Evolutionary conservation across 2,113 vertebrate species (phyloP).

Genomic region (Peromyscus polionotus): DNA sequence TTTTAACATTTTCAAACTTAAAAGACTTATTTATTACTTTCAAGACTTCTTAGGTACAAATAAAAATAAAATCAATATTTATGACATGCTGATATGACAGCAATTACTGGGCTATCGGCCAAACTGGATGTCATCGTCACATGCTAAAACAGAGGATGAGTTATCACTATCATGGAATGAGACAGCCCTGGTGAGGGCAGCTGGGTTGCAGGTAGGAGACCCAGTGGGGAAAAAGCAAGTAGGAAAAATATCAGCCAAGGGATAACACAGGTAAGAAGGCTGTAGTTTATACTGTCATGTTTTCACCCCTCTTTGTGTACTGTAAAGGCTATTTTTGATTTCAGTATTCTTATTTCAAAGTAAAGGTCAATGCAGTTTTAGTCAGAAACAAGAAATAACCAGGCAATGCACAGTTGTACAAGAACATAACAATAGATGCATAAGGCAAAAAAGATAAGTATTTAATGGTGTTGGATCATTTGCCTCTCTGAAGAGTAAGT

Average conservation of each 20-base stretch:
- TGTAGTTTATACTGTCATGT: neutral
- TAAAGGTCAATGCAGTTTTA: too few species aligned
- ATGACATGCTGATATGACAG: neutral
- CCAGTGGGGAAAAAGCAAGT: neutral
- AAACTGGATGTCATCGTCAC: neutral
- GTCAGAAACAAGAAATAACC: neutral
- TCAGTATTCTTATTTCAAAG: neutral
- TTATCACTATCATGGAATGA: neutral
- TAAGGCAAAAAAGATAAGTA: neutral
- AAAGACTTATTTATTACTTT: neutral
- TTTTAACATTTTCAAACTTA: neutral
- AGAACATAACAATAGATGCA: too few species aligned
- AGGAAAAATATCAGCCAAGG: neutral
- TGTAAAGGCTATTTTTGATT: neutral
- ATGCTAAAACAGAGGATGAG: neutral
- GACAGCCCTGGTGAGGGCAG: neutral
- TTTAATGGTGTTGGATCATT: neutral
- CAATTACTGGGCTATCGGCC: neutral
- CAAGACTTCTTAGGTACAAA: neutral
- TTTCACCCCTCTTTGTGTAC: neutral
- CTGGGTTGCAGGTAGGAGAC: neutral
- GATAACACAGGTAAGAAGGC: accelerated
- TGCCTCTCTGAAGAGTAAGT: neutral
- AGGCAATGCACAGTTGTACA: neutral
- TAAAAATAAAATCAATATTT: neutral